Evolutionary conservation across 2,888 invertebrate species (phyloP).

Genomic region (Brachyopa scutellaris): DNA sequence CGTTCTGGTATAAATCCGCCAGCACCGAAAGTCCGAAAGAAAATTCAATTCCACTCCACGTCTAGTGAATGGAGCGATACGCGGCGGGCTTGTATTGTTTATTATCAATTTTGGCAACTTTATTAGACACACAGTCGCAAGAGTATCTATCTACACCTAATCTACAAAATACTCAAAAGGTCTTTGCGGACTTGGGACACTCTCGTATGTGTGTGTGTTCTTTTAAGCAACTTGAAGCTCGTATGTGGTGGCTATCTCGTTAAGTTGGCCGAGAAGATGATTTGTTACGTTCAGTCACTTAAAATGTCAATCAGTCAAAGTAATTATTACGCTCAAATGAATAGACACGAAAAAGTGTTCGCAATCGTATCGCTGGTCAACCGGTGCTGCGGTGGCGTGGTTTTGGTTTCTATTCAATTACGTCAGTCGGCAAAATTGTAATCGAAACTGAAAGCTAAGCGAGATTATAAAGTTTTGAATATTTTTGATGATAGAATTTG

Average conservation of each 20-base stretch:
- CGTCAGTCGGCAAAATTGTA: constrained; percentile 14
- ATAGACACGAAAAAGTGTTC: background rate
- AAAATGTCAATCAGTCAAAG: constrained; percentile 49
- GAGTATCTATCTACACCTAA: too few species aligned
- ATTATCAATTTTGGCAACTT: constrained; percentile 59
- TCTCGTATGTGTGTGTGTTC: too few species aligned
- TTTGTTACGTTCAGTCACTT: constrained; percentile 57
- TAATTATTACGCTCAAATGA: constrained; percentile 32
- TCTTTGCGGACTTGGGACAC: too few species aligned
- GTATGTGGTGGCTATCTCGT: constrained; percentile 9
- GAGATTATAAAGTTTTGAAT: background rate
- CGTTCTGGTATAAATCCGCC: constrained; percentile 37
- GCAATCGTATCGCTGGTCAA: background rate
- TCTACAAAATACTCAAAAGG: too few species aligned
- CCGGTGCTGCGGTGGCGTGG: background rate
- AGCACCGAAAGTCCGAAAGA: background rate
- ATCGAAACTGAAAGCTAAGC: background rate
- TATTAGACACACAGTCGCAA: constrained; percentile 21
- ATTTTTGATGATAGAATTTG: constrained; percentile 13
- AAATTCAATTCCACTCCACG: background rate
- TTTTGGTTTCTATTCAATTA: constrained; percentile 2
- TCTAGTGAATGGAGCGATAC: background rate
- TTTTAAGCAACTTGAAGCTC: too few species aligned
- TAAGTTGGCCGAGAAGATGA: constrained; percentile 34
- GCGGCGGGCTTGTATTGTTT: constrained; percentile 47